Base-by-base conservation (phyloP, 2,888 invertebrate species). In the Meliscaeva auricollis region DNA sequence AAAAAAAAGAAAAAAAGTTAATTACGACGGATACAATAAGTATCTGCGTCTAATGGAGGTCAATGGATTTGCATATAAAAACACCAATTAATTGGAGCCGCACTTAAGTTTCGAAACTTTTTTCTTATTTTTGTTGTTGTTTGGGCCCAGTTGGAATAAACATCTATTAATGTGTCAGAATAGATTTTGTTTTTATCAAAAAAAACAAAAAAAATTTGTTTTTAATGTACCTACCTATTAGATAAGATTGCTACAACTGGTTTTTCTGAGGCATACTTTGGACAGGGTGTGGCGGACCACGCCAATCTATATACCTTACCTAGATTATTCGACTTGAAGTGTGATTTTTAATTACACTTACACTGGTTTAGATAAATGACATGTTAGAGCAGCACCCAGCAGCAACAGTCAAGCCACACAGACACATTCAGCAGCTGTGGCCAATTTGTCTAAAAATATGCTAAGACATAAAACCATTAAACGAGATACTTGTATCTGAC, bases 61-160 rank as follows among this genome's bases (percentile, higher is more conserved):
- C 83, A 74, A 30, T 79, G 75, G 70, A 84, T 79, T 84, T 84
- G 70, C 79, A 84, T 84, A 84, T 69, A 73, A 79, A 84, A 79
- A 75, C 46, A 38, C 83, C 79, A 75, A 84, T 84, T 84, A 75
- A 83, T 83, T 75, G 79, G 44, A 48, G 62, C 38, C 74, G n/a
- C n/a, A 83, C 79, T 79, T 83, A 32, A 82, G 77, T 73, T 78
- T 30, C 8, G 1, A 48, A 3, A 6, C 30, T n/a, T 48, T 7
- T 30, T 46, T 46, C 13, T 58, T 62, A 44, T 8, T 22, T 6
- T 0, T 15, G n/a, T 44, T 41, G 6, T 41, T 3, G n/a, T 58
- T 58, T 58, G 7, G 32, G 4, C 15, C 11, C 1, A 20, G 0
- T 44, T 15, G 2, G 2, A 22, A 62, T 41, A 22, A 62, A 62